These are phyloP conservation scores for Ceuthmochares aereus DNA, from an alignment of 2,113 vertebrate species.

Conservation along the genomic window DNA sequence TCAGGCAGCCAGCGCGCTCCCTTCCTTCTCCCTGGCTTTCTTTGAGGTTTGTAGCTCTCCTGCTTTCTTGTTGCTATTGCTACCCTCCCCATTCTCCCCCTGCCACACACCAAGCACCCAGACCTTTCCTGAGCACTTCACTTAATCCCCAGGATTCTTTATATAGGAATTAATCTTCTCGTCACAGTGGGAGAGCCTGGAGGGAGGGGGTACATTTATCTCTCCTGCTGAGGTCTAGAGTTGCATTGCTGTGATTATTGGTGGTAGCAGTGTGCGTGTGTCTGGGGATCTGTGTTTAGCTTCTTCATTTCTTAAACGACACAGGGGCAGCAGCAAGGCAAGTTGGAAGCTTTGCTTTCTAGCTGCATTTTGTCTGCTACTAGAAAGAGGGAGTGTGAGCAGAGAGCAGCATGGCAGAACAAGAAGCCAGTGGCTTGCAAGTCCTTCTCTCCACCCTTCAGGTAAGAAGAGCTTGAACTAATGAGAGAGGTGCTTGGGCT, in stretches of 20 bases:
- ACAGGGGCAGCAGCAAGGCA: constrained; percentile 69
- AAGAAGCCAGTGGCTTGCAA: constrained; percentile 87
- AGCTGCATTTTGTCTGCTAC: constrained; percentile 53
- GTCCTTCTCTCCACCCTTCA: constrained; percentile 88
- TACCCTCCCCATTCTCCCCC: constrained; percentile 63
- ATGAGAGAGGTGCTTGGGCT: not conserved
- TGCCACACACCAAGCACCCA: constrained; percentile 54
- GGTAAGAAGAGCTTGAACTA: constrained; percentile 80
- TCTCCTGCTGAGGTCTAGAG: constrained; percentile 77
- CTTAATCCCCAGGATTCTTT: constrained; percentile 87
- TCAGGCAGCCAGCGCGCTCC: constrained; percentile 72
- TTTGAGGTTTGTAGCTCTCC: constrained; percentile 73
- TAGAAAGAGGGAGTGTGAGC: constrained; percentile 62
- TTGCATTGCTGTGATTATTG: constrained; percentile 76
- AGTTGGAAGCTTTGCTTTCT: constrained; percentile 62
- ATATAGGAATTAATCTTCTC: constrained; percentile 86
- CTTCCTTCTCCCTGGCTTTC: constrained; percentile 68
- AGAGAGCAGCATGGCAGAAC: constrained; percentile 81
- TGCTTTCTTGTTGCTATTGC: constrained; percentile 68
- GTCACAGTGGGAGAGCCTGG: constrained; percentile 70
- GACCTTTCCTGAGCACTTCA: constrained; percentile 71
- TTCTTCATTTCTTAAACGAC: constrained; percentile 55
- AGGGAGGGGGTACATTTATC: constrained; percentile 72
- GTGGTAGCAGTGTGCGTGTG: constrained; percentile 69
- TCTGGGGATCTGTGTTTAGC: constrained; percentile 68